Evolutionary conservation across 2,888 invertebrate species (phyloP), one percentile per base, ranked within the genome.

Genomic region (Netelia inedita): DNA sequence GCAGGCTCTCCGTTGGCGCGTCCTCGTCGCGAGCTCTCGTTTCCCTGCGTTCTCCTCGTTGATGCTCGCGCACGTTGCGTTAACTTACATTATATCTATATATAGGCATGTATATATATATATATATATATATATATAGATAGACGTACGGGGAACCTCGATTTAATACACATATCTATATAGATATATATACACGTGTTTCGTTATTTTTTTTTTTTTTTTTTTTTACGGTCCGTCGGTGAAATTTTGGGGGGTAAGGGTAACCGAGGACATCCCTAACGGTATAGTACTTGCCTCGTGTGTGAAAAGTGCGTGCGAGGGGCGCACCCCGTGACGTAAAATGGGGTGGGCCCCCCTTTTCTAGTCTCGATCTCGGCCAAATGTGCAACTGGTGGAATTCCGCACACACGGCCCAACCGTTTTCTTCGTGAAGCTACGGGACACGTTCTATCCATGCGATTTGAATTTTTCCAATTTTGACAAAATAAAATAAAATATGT

Each of bases 331-430:
- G 75, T 59, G 75, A 80, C 73, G 43, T 11, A 82, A 46, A 21
- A 21, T 14, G 57, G 75, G 85, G 80, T 85, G 41, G 66, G 50
- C 63, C 59, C 69, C 61, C 73, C 23, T 46, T 50, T 59, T 28
- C 16, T 35, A 19, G 35, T 14, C 69, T 46, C 71, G 55, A 79
- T 65, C 55, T 57, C 55, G 16, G 50, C 78, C 79, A 69, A 88
- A 89, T 89, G 90, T 88, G 91, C 91, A 91, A 91, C 91, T 90
- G 89, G 91, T 91, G 91, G 91, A 91, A 91, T 91, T 88, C 88
- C 87, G 63, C 61, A 41, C 23, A 5, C 66, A 61, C 10, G 63
- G 41, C 46, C 74, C 71, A 66, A 74, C 61, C 76, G 74, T 74
- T 71, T 78, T 59, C 19, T n/a, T 66, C 61, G 53, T 46, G 50